Evolutionary conservation across 1,140 invertebrate species (phyloP).

Genomic region (Nephotettix cincticeps): DNA sequence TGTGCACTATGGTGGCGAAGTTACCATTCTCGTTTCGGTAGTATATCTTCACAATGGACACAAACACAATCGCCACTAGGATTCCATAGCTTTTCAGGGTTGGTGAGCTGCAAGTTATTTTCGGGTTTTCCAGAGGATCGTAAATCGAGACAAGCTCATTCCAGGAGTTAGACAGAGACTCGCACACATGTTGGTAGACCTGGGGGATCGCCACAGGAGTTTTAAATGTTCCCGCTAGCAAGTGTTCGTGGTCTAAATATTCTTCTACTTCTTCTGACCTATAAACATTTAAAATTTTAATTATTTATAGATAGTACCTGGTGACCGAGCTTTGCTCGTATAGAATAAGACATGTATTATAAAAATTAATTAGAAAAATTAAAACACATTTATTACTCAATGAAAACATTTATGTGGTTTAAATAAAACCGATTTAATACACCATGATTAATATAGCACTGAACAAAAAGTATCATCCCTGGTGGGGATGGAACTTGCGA

Average conservation of each 20-base stretch:
- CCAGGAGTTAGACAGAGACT: conserved; percentile 71
- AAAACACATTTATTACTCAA: no score
- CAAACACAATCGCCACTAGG: conserved; percentile 56
- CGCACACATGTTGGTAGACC: conserved; percentile 63
- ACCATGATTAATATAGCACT: no score
- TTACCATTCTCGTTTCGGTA: conserved; percentile 33
- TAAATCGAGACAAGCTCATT: conserved; percentile 76
- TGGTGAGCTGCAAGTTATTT: conserved; percentile 60
- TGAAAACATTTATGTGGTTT: no score
- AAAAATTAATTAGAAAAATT: no score
- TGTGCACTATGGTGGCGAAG: neutral
- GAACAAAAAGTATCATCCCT: no score
- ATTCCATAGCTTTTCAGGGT: conserved; percentile 59
- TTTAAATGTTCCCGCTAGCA: conserved; percentile 27
- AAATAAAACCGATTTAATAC: no score
- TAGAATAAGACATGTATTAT: no score
- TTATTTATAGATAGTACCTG: no score
- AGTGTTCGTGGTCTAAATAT: conserved; percentile 21
- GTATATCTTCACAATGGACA: conserved; percentile 58
- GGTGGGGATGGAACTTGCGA: no score
- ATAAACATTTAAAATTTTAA: no score
- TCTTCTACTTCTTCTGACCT: conserved; percentile 20
- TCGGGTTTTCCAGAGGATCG: conserved; percentile 70
- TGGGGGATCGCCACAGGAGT: conserved; percentile 57
- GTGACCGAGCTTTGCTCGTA: no score